Evolutionary conservation across 2,888 invertebrate genomes (phyloP), one percentile per base, ranked within the genome.

Genomic region (Harpalus rufipes): DNA sequence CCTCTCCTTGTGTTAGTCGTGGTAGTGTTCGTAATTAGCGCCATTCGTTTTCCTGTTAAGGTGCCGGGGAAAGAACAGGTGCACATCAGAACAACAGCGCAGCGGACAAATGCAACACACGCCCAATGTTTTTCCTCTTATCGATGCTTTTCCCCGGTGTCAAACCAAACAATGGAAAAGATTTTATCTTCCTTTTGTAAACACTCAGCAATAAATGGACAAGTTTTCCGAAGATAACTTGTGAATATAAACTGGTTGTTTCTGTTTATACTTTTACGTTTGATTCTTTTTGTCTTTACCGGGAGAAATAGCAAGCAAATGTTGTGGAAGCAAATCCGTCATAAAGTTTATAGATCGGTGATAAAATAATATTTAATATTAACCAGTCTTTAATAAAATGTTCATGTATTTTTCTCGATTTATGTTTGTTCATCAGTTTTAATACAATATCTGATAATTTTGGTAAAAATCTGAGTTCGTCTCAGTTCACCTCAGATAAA

Each of bases 81-180:
- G 82, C 58, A 41, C 74, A n/a, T 25, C 18, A 18, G 44, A 74
- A 74, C 10, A 78, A 21, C 56, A 78, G 32, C 58, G 7, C 39
- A 14, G 5, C 63, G 63, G 81, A 44, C 63, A 63, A 44, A 81
- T 44, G 81, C 65, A 82, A 83, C 59, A 83, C 74, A 72, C 74
- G 76, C 74, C 56, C 56, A 72, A 21, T 72, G 83, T 83, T 83
- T 83, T 83, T 83, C 58, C 32, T 76, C 74, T 83, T 83, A 76
- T 83, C 83, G 74, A 72, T 82, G 72, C 72, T 83, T 72, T 81
- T 61, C 74, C 44, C n/a, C 41, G n/a, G 39, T 76, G 83, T 83
- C 83, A 83, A 83, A 83, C 58, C 61, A 74, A 74, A 83, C 83
- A 83, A 83, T 83, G 32, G n/a, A 59, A 83, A 61, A 83, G 76